Evolutionary conservation across 2,113 vertebrate species (phyloP).

Genomic region (Austrofundulus limnaeus): DNA sequence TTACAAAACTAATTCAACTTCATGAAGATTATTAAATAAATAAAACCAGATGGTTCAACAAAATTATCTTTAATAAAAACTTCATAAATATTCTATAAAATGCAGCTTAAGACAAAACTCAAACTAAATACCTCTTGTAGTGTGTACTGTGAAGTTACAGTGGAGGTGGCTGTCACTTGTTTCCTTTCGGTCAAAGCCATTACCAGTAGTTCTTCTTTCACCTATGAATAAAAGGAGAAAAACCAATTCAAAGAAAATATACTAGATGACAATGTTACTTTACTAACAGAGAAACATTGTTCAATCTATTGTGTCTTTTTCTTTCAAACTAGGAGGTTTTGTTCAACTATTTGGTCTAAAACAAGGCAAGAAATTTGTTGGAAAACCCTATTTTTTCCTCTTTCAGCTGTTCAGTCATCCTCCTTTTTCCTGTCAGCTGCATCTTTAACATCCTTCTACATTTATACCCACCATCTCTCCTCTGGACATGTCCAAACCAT

Average conservation of each 20-base stretch:
- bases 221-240: slow-evolving; percentile 73
- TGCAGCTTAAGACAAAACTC: background rate
- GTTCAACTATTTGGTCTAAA: background rate
- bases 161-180: slow-evolving; percentile 81
- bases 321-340: background rate
- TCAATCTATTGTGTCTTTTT: background rate
- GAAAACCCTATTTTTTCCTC: no score
- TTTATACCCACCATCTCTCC: no score
- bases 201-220: slow-evolving; percentile 86
- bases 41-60: background rate
- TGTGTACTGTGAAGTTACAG: slow-evolving; percentile 86
- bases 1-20: rapidly evolving
- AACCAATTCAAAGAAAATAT: background rate
- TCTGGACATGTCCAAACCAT: no score
- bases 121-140: slow-evolving; percentile 82
- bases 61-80: background rate
- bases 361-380: background rate
- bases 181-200: slow-evolving; percentile 90
- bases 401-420: no score
- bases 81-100: background rate
- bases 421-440: no score
- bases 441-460: no score
- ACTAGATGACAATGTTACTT: background rate
- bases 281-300: background rate
- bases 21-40: background rate